phyloP scores from a whole-genome alignment of 2,797 vertebrate genomes.

The Myotis pilosus region DNA sequence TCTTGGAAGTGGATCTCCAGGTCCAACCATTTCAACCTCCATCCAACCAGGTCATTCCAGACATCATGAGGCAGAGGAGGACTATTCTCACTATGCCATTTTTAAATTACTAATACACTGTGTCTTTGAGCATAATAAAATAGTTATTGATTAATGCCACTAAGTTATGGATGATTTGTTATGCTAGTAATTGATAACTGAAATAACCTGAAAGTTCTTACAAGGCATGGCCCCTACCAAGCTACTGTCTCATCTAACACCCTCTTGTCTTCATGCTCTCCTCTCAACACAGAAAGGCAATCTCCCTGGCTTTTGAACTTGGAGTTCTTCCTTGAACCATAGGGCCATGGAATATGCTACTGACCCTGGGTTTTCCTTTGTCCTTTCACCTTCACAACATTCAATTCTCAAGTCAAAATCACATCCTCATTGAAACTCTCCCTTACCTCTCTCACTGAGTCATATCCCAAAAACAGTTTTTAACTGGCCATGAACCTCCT shows the following conservation, averaged over 20 bases:
- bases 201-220: not conserved
- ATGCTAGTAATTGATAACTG: not conserved
- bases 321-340: not conserved
- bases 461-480: not conserved
- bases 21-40: not conserved
- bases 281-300: not conserved
- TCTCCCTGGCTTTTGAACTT: not conserved
- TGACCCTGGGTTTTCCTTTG: not conserved
- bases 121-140: not conserved
- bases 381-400: not conserved
- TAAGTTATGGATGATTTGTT: not conserved
- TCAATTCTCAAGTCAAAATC: not conserved
- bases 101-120: not conserved
- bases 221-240: not conserved
- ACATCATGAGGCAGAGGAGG: fast-evolving
- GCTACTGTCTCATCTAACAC: not conserved
- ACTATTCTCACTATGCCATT: not conserved
- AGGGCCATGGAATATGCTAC: not conserved
- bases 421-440: not conserved
- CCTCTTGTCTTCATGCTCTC: not conserved
- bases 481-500: not conserved
- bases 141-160: not conserved
- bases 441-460: not conserved
- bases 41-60: not conserved
- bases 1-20: not conserved